Base-by-base conservation (phyloP, 2,888 invertebrate species). In the Stenchaetothrips biformis region DNA sequence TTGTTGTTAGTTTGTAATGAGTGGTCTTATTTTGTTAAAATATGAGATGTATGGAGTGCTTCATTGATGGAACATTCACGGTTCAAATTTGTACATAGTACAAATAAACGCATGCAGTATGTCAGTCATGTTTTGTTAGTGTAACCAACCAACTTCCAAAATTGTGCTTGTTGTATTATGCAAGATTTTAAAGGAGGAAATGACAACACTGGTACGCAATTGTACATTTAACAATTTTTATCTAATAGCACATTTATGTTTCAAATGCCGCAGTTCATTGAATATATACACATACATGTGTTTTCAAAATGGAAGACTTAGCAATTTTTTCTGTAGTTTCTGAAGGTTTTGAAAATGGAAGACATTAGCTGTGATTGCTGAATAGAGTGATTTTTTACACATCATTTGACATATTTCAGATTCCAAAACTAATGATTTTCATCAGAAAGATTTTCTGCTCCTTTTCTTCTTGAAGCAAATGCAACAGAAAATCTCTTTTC, bases 201-300 rank as follows among this genome's bases (percentile, higher is more conserved):
- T 21, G 21, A 74, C 4, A 74, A 74, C 59, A 59, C 59, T 4
- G 37, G 37, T 37, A 37, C 37, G 4, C 37, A 37, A 74, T 25
- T 74, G 13, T 18, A 77, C 49, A 27, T 79, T 74, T 79, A 79
- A 81, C 25, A 48, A 11, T 16, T 80, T 78, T 67, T n/a, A 25
- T 53, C 25, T 27, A 53, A 67, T 78, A 37, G 27, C 27, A 80
- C 25, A 53, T 62, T 74, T 21, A 11, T 74, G 7, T 74, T 21
- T 74, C 21, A 25, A 25, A 74, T 25, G 11, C 67, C 25, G 67
- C 67, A 74, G 67, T 74, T 74, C 25, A n/a, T 74, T 74, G 21
- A 25, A 11, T 74, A 25, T 21, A 21, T 67, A n/a, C n/a, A 37
- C 37, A 37, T 37, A 37, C 37, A 37, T 67, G 9, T 67, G 21